These are phyloP conservation scores for Stichopus chloronotus DNA, from an alignment of 35 echinoderm and acorn worm species.

Conservation along the genomic window DNA sequence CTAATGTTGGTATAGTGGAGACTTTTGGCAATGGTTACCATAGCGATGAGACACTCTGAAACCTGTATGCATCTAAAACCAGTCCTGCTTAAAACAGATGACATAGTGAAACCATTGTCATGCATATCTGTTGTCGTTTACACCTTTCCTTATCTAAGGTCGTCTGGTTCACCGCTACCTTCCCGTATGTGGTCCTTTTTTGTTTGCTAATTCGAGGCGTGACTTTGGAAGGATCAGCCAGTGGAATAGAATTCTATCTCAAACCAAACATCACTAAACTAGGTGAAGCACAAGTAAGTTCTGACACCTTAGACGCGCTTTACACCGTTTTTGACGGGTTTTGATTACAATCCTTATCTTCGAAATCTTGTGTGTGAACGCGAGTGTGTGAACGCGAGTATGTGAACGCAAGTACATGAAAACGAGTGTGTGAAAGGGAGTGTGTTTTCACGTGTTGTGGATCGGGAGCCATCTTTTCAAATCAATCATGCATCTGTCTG, in stretches of 20 bases:
- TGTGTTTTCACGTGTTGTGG: too few relatives aligned
- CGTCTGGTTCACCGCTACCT: conserved; percentile 95
- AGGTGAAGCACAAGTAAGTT: conserved; percentile 41
- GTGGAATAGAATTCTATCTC: conserved; percentile 86
- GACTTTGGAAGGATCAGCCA: conserved; percentile 80
- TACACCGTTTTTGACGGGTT: not conserved
- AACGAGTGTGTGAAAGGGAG: too few relatives aligned
- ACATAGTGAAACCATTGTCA: too few relatives aligned
- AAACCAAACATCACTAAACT: conserved; percentile 73
- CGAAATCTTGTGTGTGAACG: not conserved
- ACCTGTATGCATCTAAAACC: too few relatives aligned
- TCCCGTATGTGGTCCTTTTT: conserved; percentile 94
- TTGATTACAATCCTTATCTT: not conserved
- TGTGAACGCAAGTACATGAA: not conserved
- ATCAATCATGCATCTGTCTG: too few relatives aligned
- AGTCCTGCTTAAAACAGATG: too few relatives aligned
- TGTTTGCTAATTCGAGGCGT: conserved; percentile 88
- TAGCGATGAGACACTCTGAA: too few relatives aligned
- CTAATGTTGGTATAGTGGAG: too few relatives aligned
- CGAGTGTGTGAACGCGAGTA: not conserved
- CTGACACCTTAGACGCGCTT: not conserved
- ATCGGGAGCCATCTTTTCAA: too few relatives aligned
- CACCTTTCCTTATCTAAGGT: conserved; percentile 55
- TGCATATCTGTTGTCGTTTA: too few relatives aligned
- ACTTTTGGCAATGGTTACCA: too few relatives aligned